A percentile compares a stretch with the other conserved stretches of the same genome.
Conservation (phyloP, 2,113 vertebrate species). For the Lipotes vexillifer region DNA sequence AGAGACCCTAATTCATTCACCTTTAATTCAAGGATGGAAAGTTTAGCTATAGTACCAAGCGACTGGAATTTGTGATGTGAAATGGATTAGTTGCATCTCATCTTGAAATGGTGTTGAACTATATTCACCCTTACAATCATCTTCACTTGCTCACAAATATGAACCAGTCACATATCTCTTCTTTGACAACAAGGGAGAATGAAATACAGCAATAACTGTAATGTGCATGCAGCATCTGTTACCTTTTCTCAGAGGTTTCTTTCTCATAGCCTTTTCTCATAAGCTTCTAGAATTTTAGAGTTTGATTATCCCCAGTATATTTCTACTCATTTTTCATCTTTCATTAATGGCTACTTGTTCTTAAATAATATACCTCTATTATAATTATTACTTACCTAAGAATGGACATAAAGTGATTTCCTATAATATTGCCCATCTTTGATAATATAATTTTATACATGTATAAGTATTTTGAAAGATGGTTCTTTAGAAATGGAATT, state of each 20-base stretch:
- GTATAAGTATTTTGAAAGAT: background rate
- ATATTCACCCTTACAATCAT: conserved; percentile 19
- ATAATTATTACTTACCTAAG: background rate
- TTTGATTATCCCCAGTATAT: too few relatives aligned
- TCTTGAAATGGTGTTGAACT: conserved; percentile 30
- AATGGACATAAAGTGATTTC: background rate
- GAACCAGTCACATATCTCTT: conserved; percentile 14
- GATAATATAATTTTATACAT: background rate
- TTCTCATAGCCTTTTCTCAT: too few relatives aligned
- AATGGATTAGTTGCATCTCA: background rate
- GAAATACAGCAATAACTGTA: background rate
- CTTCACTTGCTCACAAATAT: conserved; percentile 31
- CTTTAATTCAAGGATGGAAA: conserved; percentile 25
- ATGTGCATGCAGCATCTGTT: background rate
- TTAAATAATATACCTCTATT: background rate
- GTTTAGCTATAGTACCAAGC: background rate
- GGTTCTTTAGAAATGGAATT: background rate
- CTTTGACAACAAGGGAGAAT: background rate
- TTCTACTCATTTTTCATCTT: background rate
- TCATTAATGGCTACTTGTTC: background rate
- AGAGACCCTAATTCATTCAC: conserved; percentile 14
- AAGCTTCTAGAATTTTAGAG: background rate
- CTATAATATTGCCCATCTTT: background rate
- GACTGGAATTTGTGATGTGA: conserved; percentile 7
- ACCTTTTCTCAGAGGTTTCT: background rate